phyloP scores from a whole-genome alignment of 2,113 vertebrate genomes.

The human region DNA sequence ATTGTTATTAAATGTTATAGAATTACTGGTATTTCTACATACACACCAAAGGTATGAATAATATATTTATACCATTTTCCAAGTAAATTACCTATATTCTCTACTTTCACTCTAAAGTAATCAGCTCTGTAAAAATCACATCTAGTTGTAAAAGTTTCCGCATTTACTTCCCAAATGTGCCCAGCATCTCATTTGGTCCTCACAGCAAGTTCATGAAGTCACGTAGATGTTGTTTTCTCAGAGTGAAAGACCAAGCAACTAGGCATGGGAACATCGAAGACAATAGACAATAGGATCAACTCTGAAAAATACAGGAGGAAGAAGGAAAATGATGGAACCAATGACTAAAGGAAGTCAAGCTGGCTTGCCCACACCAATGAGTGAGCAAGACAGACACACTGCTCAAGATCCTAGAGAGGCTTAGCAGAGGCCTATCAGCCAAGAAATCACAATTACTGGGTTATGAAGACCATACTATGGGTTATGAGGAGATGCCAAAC shows the following conservation, averaged over 20 bases:
- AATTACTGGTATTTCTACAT: constrained; percentile 9
- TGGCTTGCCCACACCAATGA: not conserved
- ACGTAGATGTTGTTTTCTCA: not conserved
- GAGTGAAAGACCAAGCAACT: not conserved
- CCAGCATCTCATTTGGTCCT: not conserved
- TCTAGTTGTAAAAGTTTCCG: not conserved
- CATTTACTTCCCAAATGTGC: not conserved
- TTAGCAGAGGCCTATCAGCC: not conserved
- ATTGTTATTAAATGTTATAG: not conserved
- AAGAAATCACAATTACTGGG: not conserved
- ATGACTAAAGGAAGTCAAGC: not conserved
- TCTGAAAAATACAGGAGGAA: not conserved
- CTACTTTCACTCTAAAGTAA: constrained; percentile 22
- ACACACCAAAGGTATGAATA: not conserved
- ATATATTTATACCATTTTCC: not conserved
- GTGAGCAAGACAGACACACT: not conserved
- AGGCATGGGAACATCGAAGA: not conserved
- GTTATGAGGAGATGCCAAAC: not conserved
- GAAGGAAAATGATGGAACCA: not conserved
- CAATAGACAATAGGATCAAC: not conserved
- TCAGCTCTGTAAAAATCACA: constrained; percentile 34
- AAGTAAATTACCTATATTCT: constrained; percentile 2
- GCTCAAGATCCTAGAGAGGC: not conserved
- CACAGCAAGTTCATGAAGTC: constrained; percentile 6
- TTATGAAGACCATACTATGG: not conserved